A percentile compares a stretch with the other conserved stretches of the same genome.
phyloP scores from a whole-genome alignment of 2,888 invertebrate genomes.

The Pseudococcus jackbeardsleyi region DNA sequence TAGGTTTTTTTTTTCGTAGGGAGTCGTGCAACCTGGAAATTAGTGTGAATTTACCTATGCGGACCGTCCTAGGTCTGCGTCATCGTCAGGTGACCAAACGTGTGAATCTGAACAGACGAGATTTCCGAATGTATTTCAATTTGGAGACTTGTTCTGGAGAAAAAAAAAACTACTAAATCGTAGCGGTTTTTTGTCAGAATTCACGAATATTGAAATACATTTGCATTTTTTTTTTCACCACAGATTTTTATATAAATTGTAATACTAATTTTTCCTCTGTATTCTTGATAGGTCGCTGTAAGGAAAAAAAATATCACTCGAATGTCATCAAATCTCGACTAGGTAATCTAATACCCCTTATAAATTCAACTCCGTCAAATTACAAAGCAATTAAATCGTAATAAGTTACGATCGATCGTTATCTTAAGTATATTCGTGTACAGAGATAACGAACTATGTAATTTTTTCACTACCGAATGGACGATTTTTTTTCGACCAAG shows the following conservation, averaged over 20 bases:
- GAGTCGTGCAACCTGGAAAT: background rate
- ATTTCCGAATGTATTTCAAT: background rate
- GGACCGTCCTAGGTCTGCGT: background rate
- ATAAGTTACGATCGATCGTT: conserved; percentile 27
- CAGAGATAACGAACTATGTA: conserved; percentile 40
- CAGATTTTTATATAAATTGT: background rate
- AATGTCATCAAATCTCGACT: background rate
- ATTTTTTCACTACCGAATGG: conserved; percentile 9
- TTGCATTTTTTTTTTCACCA: too few species aligned
- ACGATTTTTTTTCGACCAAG: conserved; percentile 1
- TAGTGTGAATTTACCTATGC: background rate
- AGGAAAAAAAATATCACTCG: background rate
- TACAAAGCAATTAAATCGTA: conserved; percentile 36
- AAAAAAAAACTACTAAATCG: background rate
- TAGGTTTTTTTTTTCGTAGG: background rate
- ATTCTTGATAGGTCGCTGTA: too few species aligned
- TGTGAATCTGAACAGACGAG: background rate
- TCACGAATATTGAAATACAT: background rate
- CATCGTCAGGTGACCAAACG: background rate
- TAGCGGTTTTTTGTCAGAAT: background rate
- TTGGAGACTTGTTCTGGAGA: background rate
- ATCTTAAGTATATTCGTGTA: background rate
- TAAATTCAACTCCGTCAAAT: background rate
- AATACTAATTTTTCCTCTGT: background rate
- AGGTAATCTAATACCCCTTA: background rate